Conservation (phyloP, 2,888 invertebrate species). For the Molanna angustata region DNA sequence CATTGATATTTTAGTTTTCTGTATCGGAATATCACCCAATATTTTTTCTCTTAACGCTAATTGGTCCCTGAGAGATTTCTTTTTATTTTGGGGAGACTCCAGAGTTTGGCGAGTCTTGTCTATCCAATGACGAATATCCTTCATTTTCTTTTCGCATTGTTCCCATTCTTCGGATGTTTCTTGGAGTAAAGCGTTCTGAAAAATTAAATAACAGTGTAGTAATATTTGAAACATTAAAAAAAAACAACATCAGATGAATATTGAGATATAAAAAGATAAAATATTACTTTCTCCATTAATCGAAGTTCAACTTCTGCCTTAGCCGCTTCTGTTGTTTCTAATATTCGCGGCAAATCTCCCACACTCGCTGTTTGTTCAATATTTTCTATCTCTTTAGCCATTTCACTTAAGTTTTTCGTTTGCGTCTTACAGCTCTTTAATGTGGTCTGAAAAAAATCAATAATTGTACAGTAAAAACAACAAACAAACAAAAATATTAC, state of each 20-base stretch:
- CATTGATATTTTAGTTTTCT: constrained; percentile 84
- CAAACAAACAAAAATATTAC: no score
- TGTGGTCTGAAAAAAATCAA: constrained; percentile 64
- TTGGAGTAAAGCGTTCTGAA: constrained; percentile 81
- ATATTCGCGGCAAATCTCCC: constrained; percentile 79
- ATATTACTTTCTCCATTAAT: constrained; percentile 82
- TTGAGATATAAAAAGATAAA: no score
- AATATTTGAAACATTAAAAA: not conserved
- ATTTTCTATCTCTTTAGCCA: constrained; percentile 85
- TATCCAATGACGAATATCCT: constrained; percentile 85
- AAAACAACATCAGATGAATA: constrained; percentile 37
- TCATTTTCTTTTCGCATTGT: constrained; percentile 90
- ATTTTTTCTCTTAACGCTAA: constrained; percentile 83
- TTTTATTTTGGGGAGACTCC: constrained; percentile 79
- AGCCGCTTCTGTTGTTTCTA: constrained; percentile 82
- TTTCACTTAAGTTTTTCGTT: constrained; percentile 84
- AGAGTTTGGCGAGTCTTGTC: constrained; percentile 77
- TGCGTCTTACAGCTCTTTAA: constrained; percentile 87
- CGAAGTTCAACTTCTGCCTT: constrained; percentile 82
- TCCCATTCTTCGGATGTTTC: constrained; percentile 96
- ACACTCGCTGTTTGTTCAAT: constrained; percentile 82
- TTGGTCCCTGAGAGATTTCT: constrained; percentile 85
- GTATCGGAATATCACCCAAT: constrained; percentile 81
- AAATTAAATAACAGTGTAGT: constrained; percentile 34
- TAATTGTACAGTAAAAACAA: no score